Conservation (phyloP, 2,888 invertebrate genomes). For the Apamea epomidion region DNA sequence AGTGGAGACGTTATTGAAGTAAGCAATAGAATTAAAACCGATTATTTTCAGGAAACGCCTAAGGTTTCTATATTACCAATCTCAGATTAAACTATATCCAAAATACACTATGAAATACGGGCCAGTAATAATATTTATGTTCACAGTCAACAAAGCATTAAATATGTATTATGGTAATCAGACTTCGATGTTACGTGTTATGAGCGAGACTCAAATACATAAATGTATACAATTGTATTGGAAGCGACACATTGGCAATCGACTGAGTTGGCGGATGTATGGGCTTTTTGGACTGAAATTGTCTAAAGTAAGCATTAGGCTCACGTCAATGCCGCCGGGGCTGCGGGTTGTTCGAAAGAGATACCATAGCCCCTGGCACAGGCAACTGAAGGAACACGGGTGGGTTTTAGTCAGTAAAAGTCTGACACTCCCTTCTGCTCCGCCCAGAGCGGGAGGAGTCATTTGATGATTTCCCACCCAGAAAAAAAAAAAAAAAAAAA, state of each 20-base stretch:
- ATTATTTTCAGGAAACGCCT: not conserved
- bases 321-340: too few relatives aligned
- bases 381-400: too few relatives aligned
- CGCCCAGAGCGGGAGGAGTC: too few relatives aligned
- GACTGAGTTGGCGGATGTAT: too few relatives aligned
- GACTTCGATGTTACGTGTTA: conserved; percentile 15
- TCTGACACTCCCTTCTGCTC: too few relatives aligned
- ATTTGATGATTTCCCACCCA: too few relatives aligned
- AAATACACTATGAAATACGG: conserved; percentile 11
- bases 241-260: not conserved
- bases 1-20: not conserved
- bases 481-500: too few relatives aligned
- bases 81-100: not conserved
- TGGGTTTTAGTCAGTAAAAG: too few relatives aligned
- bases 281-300: not conserved
- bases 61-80: not conserved
- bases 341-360: too few relatives aligned
- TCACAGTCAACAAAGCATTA: conserved; percentile 6
- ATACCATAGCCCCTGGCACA: too few relatives aligned
- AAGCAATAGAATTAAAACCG: not conserved
- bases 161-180: conserved; percentile 44
- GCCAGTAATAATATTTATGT: not conserved
- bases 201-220: conserved; percentile 28
- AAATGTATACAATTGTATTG: conserved; percentile 3
- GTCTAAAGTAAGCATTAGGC: not conserved